Conservation (phyloP, 2,797 vertebrate species). For the Centroberyx gerrardi region DNA sequence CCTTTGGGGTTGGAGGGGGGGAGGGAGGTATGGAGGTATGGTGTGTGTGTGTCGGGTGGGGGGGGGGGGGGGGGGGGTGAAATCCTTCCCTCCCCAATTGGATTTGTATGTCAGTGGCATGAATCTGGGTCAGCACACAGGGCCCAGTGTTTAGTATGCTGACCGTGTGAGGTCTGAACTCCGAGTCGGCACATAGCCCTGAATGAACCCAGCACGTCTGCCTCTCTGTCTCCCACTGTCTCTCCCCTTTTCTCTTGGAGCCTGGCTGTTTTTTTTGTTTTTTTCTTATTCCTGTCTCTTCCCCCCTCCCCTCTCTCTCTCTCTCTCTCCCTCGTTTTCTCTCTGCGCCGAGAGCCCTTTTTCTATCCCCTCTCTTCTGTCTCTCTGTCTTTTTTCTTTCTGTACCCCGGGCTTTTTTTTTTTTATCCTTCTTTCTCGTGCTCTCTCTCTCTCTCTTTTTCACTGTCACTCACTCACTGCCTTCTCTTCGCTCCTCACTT, state of each 20-base stretch:
- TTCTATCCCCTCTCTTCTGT: conserved; percentile 67
- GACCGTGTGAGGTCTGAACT: conserved; percentile 80
- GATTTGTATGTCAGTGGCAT: conserved; percentile 82
- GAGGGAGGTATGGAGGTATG: neutral
- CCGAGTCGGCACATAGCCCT: conserved; percentile 74
- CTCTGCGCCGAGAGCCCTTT: conserved; percentile 60
- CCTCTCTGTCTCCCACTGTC: conserved; percentile 60
- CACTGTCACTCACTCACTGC: conserved; percentile 78
- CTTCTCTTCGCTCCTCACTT: conserved; percentile 78
- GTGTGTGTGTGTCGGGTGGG: conserved; percentile 25
- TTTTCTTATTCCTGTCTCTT: conserved; percentile 46
- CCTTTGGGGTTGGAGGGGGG: conserved; percentile 3
- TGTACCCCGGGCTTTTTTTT: conserved; percentile 61
- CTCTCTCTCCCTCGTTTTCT: conserved; percentile 51
- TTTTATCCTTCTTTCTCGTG: conserved; percentile 63
- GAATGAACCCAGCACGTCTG: conserved; percentile 80
- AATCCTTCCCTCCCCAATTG: conserved; percentile 54
- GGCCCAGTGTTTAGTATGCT: conserved; percentile 83
- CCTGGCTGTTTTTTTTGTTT: conserved; percentile 24
- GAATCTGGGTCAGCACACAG: conserved; percentile 85
- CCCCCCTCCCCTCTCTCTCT: conserved; percentile 12
- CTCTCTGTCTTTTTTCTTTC: conserved; percentile 67
- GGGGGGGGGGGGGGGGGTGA: conserved; percentile 3
- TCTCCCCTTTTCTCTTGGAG: conserved; percentile 43
- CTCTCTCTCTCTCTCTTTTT: conserved; percentile 59